Conservation (phyloP, 2,113 vertebrate species). For the Actenoides lindsayi region DNA sequence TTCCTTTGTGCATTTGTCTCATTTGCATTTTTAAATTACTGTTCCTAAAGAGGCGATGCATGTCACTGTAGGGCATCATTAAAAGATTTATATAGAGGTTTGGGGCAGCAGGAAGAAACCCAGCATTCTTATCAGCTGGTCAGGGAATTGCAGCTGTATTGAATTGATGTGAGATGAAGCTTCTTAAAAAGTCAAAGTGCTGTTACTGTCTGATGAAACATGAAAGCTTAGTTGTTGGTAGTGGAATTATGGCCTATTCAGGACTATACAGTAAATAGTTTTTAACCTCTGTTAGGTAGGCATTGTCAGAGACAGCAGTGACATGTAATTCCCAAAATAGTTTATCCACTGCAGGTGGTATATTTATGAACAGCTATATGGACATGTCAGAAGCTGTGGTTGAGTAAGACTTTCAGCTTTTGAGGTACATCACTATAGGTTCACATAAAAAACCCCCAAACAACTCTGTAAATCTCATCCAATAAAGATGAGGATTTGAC, state of each 20-base stretch:
- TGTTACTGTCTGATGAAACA: not conserved
- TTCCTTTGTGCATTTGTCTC: conserved; percentile 33
- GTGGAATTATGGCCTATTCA: not conserved
- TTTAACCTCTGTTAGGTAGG: not conserved
- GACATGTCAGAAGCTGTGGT: not conserved
- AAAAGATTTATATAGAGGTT: not conserved
- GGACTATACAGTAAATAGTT: not conserved
- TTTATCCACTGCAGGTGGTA: not conserved
- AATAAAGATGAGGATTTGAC: not conserved
- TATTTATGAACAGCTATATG: not conserved
- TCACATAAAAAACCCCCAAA: not conserved
- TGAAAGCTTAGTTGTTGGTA: not conserved
- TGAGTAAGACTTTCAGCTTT: not conserved
- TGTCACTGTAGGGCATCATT: not conserved
- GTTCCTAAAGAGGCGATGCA: not conserved
- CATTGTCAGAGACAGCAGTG: not conserved
- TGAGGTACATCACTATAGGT: not conserved
- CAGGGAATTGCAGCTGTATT: not conserved
- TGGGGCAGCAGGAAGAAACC: not conserved
- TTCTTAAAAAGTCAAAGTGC: not conserved
- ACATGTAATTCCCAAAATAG: not conserved
- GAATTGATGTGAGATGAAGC: not conserved
- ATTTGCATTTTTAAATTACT: conserved; percentile 55
- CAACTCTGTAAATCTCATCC: not conserved
- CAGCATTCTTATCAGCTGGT: not conserved